Base-by-base conservation (phyloP, 2,797 vertebrate species). In the Ctenochaetus hawaiiensis region DNA sequence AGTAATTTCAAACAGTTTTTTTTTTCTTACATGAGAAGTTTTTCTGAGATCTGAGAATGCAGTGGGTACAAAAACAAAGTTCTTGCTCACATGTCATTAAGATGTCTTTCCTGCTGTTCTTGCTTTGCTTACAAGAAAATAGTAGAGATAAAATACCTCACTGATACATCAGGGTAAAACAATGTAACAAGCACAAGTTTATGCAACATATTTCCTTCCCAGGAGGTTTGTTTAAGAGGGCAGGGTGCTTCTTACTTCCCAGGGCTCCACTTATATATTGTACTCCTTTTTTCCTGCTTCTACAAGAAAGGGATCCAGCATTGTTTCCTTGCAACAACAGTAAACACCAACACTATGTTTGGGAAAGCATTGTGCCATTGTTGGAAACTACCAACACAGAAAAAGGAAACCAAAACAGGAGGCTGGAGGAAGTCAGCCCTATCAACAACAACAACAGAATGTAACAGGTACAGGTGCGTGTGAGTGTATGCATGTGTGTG, bases 321-420 rank as follows among this genome's bases (percentile, higher is more conserved):
- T 18, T 74, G 53, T 70, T 73, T 59, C 39, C 34, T 7, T 65
- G 41, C 68, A 67, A 77, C 65, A 53, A 66, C 8, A 8, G 20
- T 45, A 51, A 53, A 77, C 66, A 51, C 57, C 52, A 53, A 54
- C 52, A 56, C 23, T 44, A 18, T 57, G 53, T 52, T 23, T 26
- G 57, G 8, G n/a, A 26, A 51, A 58, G 39, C 65, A 48, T 48
- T 49, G 3, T 4, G 51, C 2, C 8, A 14, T n/a, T 2, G 23
- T 58, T 20, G 34, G 30, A 70, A 67, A 62, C 63, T 41, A 13
- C 3, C 0, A 10, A 30, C 26, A 30, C 26, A 3, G 26, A 30
- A 30, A 30, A 30, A 30, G 26, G 26, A 30, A 30, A 30, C 26
- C 26, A 7, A 37, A 57, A 49, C 65, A 39, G 41, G 14, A 53